phyloP scores from a whole-genome alignment of 2,888 invertebrate genomes.

The Drosophila mayaguana region DNA sequence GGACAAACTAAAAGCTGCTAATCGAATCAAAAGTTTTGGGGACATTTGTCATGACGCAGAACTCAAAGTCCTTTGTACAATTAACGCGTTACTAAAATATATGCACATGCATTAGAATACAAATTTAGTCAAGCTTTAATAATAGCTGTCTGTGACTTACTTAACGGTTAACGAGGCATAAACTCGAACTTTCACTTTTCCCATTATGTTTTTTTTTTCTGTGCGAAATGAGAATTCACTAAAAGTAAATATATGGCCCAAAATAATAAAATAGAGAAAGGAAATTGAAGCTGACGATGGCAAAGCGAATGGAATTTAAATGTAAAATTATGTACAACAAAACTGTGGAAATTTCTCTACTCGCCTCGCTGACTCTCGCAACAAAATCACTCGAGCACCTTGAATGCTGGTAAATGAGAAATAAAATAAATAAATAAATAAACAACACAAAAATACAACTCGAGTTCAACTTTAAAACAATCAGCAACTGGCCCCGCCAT shows the following conservation, averaged over 20 bases:
- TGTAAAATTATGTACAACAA: slow-evolving; percentile 46
- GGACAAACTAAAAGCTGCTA: slow-evolving; percentile 6
- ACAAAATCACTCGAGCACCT: slow-evolving; percentile 29
- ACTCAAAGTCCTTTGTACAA: slow-evolving; percentile 27
- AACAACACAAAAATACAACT: not conserved
- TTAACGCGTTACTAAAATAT: slow-evolving; percentile 21
- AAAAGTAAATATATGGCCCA: slow-evolving; percentile 3
- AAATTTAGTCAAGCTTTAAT: not conserved
- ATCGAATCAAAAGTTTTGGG: slow-evolving; percentile 28
- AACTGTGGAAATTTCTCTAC: slow-evolving; percentile 47
- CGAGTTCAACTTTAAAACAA: slow-evolving; percentile 35
- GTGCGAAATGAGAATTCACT: not conserved
- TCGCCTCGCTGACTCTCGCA: slow-evolving; percentile 39
- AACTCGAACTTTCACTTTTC: slow-evolving; percentile 11
- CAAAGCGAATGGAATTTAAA: slow-evolving; percentile 64
- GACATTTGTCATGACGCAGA: slow-evolving; percentile 4
- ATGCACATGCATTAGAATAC: slow-evolving; percentile 9
- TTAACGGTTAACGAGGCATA: slow-evolving; percentile 4
- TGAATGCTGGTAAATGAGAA: slow-evolving; percentile 2
- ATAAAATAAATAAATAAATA: slow-evolving; percentile 18
- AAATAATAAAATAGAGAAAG: slow-evolving; percentile 37
- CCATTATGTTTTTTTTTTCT: not conserved
- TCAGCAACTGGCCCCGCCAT: slow-evolving; percentile 19
- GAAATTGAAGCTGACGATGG: slow-evolving; percentile 51
- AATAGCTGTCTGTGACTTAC: not conserved